Evolutionary conservation across 1,140 invertebrate species (phyloP), one percentile per base, ranked within the genome.

Genomic region (Aphis craccivora): DNA sequence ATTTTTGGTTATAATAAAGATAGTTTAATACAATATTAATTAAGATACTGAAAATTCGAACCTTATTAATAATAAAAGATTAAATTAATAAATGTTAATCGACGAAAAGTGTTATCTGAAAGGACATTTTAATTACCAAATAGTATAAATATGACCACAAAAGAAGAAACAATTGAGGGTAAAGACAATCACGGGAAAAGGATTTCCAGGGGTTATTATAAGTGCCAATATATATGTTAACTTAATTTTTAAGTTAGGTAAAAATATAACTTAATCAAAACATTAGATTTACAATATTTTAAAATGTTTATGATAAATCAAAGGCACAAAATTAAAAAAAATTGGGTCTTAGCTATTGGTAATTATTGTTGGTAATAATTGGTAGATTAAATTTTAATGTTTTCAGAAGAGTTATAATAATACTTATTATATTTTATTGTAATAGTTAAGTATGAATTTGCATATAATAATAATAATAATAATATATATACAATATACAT

Each of bases 161-260:
- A 67, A 60, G 53, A 60, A 90, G n/a, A 92, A 92, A 84, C 91
- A 43, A 48, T 92, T 83, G 43, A 86, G 91, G 91, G 76, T 93
- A 93, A 93, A 86, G 91, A 93, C 91, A 93, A 93, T 93, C 91
- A 93, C 6, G 81, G 81, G 91, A 84, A 93, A 43, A 86, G 67
- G 43, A 91, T 91, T 91, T 91, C 90, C 90, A 81, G 67, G 43
- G 90, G 76, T 81, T 83, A 91, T 91, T 91, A 76, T 91, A 90
- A 67, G 55, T 43, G 89, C 55, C 53, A 67, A 90, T 90, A 90
- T 53, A 43, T 23, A 90, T 60, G 55, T 90, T 90, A 45, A 90
- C 53, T 67, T 90, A 67, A 67, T 90, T 88, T 89, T 55, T 89
- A 89, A 89, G 51, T 89, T 89, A 55, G 51, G 48, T 88, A 40